A percentile compares a stretch with the other conserved stretches of the same genome.
Evolutionary conservation across 2,113 vertebrate species (phyloP).

Genomic region (Limnothrissa miodon): DNA sequence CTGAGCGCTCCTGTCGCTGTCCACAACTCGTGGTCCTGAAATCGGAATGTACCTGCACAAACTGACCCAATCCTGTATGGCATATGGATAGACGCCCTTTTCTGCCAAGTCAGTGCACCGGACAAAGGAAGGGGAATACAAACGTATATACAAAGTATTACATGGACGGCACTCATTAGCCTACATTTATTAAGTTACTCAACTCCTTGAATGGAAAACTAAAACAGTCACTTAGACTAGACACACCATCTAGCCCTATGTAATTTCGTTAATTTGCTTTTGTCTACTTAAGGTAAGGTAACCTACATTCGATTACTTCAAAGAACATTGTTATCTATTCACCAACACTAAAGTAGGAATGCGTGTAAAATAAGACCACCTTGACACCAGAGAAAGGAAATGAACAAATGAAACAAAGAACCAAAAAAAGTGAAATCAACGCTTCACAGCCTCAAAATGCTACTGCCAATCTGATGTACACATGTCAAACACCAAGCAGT

Average conservation of each 20-base stretch:
- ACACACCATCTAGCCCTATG: background rate
- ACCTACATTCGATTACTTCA: background rate
- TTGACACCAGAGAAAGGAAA: background rate
- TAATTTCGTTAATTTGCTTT: background rate
- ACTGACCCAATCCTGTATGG: background rate
- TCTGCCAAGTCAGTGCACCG: background rate
- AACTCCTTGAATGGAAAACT: background rate
- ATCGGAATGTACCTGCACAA: background rate
- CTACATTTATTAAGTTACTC: background rate
- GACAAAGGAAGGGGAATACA: background rate
- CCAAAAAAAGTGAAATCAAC: background rate
- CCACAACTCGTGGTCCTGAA: conserved; percentile 53
- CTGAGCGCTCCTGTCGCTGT: conserved; percentile 48
- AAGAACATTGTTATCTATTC: background rate
- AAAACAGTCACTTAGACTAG: background rate
- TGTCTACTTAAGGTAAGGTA: background rate
- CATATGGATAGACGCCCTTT: background rate
- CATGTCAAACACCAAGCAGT: background rate
- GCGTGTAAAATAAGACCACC: background rate
- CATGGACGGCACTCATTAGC: background rate
- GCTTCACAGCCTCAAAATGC: background rate
- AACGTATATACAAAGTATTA: background rate
- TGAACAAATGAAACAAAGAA: background rate
- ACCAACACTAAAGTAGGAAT: background rate
- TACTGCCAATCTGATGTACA: background rate